These are phyloP conservation scores for Dasysyrphus tricinctus DNA, from an alignment of 2,888 invertebrate genomes.

Conservation along the genomic window DNA sequence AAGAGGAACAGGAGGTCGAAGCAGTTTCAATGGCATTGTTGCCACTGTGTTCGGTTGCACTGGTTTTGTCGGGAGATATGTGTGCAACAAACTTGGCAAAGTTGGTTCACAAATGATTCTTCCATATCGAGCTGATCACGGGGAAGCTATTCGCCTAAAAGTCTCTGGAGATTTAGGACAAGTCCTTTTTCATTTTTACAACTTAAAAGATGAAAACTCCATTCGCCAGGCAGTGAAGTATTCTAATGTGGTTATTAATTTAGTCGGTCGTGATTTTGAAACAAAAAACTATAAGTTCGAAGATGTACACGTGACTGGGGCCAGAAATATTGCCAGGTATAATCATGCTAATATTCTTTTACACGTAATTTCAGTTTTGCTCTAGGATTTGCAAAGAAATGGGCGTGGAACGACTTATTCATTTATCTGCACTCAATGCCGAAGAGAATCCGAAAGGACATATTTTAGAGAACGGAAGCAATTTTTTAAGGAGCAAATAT, in stretches of 20 bases:
- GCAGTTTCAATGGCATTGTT: conserved; percentile 97
- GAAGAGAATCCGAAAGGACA: conserved; percentile 88
- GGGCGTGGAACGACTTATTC: conserved; percentile 96
- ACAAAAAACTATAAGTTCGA: conserved; percentile 94
- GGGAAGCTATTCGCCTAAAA: conserved; percentile 91
- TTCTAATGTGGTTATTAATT: conserved; percentile 98
- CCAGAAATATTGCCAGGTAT: conserved; percentile 91
- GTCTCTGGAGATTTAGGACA: conserved; percentile 97
- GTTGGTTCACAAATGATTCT: conserved; percentile 94
- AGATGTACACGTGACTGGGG: conserved; percentile 94
- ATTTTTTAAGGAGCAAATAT: conserved; percentile 91
- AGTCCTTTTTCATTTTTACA: conserved; percentile 93
- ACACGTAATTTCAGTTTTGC: background rate
- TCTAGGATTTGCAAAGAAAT: conserved; percentile 86
- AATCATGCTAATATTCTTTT: background rate
- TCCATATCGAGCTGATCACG: conserved; percentile 95
- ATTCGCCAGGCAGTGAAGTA: conserved; percentile 94
- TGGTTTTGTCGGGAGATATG: conserved; percentile 94
- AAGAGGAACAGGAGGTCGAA: conserved; percentile 95
- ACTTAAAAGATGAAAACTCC: conserved; percentile 93
- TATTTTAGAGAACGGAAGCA: conserved; percentile 89
- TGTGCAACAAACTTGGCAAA: conserved; percentile 95
- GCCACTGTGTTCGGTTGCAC: conserved; percentile 98
- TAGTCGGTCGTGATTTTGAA: conserved; percentile 96
- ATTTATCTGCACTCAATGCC: conserved; percentile 94